Conservation (phyloP, 2,113 vertebrate species). For the Vulpes ferrilata region DNA sequence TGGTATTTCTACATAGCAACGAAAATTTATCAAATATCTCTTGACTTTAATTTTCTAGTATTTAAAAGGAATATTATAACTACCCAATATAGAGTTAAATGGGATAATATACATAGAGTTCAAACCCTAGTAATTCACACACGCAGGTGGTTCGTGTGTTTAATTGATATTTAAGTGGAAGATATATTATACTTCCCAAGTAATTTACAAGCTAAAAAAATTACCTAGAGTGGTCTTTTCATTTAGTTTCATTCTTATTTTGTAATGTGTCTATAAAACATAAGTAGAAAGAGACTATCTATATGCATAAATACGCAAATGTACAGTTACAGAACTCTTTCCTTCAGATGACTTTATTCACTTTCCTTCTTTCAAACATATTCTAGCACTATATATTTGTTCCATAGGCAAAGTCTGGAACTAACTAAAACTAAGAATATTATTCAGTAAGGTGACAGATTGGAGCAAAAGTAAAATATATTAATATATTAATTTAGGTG, state of each 20-base stretch:
- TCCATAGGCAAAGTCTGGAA: neutral
- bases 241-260: neutral
- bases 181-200: neutral
- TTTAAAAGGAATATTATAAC: conserved; percentile 12
- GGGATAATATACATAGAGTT: neutral
- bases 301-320: neutral
- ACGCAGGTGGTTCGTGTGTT: neutral
- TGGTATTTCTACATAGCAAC: neutral
- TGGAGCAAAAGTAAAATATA: neutral
- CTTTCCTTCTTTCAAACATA: neutral
- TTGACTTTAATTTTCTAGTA: neutral
- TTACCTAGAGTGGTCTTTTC: neutral
- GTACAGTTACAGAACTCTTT: neutral
- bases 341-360: conserved; percentile 16
- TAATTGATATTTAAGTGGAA: neutral
- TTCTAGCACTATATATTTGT: neutral
- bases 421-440: neutral
- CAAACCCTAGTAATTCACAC: neutral
- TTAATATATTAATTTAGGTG: neutral
- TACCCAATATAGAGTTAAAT: neutral
- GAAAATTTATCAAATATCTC: neutral
- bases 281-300: neutral
- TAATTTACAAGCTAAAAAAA: neutral
- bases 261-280: neutral
- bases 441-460: neutral